Evolutionary conservation across 2,797 vertebrate genomes (phyloP).

Genomic region (Anguilla marmorata): DNA sequence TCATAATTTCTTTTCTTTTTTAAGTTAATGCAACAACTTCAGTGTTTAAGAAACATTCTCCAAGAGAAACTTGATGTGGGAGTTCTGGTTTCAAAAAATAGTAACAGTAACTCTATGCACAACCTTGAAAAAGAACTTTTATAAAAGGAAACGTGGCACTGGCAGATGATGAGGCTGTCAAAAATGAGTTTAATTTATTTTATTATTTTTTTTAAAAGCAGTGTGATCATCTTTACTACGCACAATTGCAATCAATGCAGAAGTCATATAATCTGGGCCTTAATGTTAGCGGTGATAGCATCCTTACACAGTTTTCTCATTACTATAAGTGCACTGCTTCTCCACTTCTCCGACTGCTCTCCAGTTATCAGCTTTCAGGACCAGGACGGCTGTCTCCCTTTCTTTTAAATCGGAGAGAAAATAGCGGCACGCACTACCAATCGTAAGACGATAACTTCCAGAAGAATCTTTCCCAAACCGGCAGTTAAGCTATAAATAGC

Average conservation of each 20-base stretch:
- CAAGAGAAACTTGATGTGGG: not conserved
- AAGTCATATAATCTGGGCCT: not conserved
- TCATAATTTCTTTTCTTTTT: not conserved
- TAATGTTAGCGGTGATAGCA: not conserved
- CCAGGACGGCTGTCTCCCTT: not conserved
- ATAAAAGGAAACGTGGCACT: not conserved
- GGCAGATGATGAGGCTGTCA: not conserved
- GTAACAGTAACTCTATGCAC: not conserved
- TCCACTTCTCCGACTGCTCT: not conserved
- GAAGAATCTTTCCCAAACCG: constrained; percentile 3
- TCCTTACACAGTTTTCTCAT: not conserved
- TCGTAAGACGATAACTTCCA: not conserved
- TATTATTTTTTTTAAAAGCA: not conserved
- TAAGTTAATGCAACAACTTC: too few species aligned
- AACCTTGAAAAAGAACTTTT: not conserved
- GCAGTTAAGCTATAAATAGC: constrained; percentile 38
- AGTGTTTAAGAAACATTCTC: not conserved
- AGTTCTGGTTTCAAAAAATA: not conserved
- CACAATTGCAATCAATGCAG: not conserved
- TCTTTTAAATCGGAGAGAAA: not conserved
- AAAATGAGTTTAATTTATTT: not conserved
- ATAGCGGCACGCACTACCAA: not conserved
- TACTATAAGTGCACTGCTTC: not conserved
- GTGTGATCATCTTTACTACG: not conserved
- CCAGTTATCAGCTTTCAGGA: constrained; percentile 1